Base-by-base conservation (phyloP, 2,888 invertebrate species). In the Heliconius charithonia region DNA sequence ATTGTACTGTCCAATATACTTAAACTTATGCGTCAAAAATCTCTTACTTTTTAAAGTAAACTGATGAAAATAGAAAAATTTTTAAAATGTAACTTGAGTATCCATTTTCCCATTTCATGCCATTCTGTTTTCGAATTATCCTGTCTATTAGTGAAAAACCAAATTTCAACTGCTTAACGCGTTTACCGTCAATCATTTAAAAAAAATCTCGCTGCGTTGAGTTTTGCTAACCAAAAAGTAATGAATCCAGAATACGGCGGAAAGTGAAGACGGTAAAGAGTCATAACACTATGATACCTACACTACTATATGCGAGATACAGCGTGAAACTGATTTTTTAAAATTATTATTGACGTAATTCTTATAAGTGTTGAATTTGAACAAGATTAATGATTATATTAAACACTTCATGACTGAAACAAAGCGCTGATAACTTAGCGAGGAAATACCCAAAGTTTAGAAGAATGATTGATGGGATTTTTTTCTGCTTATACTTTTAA, bases 401-500 rank as follows among this genome's bases (percentile, higher is more conserved):
- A 79, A 79, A 82, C 80, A 79, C 78, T 83, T 82, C 74, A 70
- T 75, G 76, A 79, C 78, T 80, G 80, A 80, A 82, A 82, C 82
- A 83, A 80, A 83, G 79, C 81, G 80, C 79, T 80, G 82, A 82
- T 81, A 79, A 80, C 80, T 82, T 78, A 81, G 81, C 76, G 65
- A 66, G 75, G 63, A 81, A 77, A 65, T 81, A 77, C 65, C 79
- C 51, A 70, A 81, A 81, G n/a, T 66, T 79, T 73, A 10, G 22
- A n/a, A 62, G 66, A 45, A 72, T 79, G 79, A 82, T 81, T 81
- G 78, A 79, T 81, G 75, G 29, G 66, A 22, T 69, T 67, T 79
- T 78, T 81, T 67, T 67, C 37, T 77, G 41, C 59, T 67, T 67
- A 37, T 25, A 59, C 25, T 69, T 59, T 67, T 41, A 37, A 56